Evolutionary conservation across 2,888 invertebrate species (phyloP), one percentile per base, ranked within the genome.

Genomic region (Phengaris arion): DNA sequence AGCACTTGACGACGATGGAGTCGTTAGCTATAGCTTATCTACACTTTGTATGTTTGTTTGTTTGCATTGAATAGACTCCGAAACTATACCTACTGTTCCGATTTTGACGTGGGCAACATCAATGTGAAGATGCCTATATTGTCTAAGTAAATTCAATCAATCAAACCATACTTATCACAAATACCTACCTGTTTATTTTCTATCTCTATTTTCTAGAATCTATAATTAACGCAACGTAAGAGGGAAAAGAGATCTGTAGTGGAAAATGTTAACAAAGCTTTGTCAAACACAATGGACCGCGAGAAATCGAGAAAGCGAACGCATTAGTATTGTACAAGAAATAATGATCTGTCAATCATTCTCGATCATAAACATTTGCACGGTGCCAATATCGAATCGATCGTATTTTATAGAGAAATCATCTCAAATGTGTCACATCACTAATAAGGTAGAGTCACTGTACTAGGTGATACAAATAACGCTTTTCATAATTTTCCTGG

Each of bases 221-320:
- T 15, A 9, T 59, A 59, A 59, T 22, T 59, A 59, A 35, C 35
- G 15, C 35, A 10, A 64, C 35, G 35, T 35, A 64, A 64, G 35
- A 64, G 64, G 64, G 64, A 64, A 64, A 64, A 64, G 22, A 64
- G 64, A 64, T 35, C 12, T 35, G 64, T 9, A 64, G 35, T 64
- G 64, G 64, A 64, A 64, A 64, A 64, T 35, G 8, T 8, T 73
- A 74, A 74, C 74, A 74, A 74, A 13, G 59, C 22, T 22, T 22
- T 0, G 22, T 22, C n/a, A 48, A 6, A 75, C 75, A 75, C 75
- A 75, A 75, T 75, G 54, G 75, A 68, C 52, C 69, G 68, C 68
- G 75, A 75, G 69, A 75, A 69, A 75, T 75, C 69, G 75, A 75
- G 75, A 75, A 75, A 75, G 75, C 69, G 45, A 54, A 55, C 69